Evolutionary conservation across 2,888 invertebrate genomes (phyloP).

Genomic region (Apamea monoglypha): DNA sequence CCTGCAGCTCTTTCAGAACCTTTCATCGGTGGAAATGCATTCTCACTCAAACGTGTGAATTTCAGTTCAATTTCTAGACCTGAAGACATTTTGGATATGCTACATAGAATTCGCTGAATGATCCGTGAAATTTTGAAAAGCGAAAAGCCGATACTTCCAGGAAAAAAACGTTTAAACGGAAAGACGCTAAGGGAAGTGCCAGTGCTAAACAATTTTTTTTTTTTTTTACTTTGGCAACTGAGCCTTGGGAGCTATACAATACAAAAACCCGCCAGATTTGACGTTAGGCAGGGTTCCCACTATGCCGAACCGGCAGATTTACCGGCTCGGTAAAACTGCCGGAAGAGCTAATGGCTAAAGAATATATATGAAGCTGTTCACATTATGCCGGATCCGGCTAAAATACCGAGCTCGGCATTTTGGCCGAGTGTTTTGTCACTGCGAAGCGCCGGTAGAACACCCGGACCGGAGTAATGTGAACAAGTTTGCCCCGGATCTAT

Average conservation of each 20-base stretch:
- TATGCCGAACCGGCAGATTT: too few species aligned
- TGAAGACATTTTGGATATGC: slow-evolving; percentile 75
- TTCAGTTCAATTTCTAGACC: slow-evolving; percentile 85
- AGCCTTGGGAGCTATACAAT: not conserved
- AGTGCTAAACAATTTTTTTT: not conserved
- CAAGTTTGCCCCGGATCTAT: slow-evolving; percentile 28
- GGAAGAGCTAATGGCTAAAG: too few species aligned
- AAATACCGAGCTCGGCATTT: too few species aligned
- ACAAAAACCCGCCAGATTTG: slow-evolving; percentile 19
- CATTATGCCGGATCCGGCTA: too few species aligned
- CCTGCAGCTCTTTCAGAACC: slow-evolving; percentile 97
- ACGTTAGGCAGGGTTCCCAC: too few species aligned
- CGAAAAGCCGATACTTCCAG: not conserved
- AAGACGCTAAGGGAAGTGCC: not conserved
- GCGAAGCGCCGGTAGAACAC: slow-evolving; percentile 57
- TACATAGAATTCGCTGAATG: slow-evolving; percentile 35
- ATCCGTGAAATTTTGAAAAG: slow-evolving; percentile 62
- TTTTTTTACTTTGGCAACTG: too few species aligned
- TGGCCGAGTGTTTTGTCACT: slow-evolving; percentile 69
- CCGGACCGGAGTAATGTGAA: slow-evolving; percentile 42
- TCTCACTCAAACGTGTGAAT: slow-evolving; percentile 95
- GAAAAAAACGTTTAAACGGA: not conserved
- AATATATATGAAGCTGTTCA: too few species aligned
- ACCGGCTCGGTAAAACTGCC: too few species aligned
- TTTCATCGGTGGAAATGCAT: slow-evolving; percentile 95